Conservation (phyloP, 2,797 vertebrate species). For the Eurystomus glaucurus region DNA sequence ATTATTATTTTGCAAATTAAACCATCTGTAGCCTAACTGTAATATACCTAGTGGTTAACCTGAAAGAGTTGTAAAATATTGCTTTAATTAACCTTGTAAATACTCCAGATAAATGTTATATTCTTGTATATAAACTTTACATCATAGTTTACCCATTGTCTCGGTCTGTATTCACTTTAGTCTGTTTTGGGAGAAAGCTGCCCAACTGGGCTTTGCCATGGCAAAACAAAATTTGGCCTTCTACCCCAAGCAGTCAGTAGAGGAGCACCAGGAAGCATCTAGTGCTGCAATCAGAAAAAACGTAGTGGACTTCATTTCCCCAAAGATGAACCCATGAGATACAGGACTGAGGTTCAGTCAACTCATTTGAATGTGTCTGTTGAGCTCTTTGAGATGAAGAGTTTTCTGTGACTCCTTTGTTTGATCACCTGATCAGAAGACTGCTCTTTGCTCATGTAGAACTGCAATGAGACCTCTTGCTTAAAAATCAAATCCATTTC, state of each 20-base stretch:
- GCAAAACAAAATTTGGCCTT: background rate
- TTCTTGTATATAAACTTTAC: constrained; percentile 88
- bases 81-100: constrained; percentile 88
- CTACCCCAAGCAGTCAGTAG: background rate
- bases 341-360: background rate
- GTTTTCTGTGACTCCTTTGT: constrained; percentile 10
- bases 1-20: constrained; percentile 77
- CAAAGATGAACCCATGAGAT: background rate
- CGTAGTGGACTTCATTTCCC: background rate
- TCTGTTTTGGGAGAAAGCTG: background rate
- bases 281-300: background rate
- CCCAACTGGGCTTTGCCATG: background rate
- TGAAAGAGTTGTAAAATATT: constrained; percentile 88
- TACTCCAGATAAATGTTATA: constrained; percentile 88
- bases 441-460: background rate
- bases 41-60: constrained; percentile 83
- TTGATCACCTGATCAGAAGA: background rate
- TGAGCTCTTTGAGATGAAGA: background rate
- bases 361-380: background rate
- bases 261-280: background rate
- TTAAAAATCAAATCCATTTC: background rate
- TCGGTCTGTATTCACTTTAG: constrained; percentile 50
- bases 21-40: constrained; percentile 80
- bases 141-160: constrained; percentile 71
- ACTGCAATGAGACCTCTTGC: background rate